A percentile compares a stretch with the other conserved stretches of the same genome.
Conservation (phyloP, 1,140 invertebrate genomes). For the Drosophila truncata region DNA sequence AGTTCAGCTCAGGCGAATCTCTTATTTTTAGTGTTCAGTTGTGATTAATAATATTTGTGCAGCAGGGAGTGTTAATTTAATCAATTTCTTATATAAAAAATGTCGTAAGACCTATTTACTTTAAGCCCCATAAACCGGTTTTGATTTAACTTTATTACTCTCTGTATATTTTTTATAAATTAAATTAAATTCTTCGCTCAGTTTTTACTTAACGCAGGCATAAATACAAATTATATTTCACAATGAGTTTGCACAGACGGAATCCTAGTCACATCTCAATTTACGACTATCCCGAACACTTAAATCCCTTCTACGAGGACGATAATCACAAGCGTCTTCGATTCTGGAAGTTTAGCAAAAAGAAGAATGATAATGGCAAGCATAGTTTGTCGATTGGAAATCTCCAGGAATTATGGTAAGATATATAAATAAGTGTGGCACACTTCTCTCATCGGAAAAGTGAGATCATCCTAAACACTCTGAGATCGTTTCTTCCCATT, state of each 20-base stretch:
- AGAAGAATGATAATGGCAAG: constrained; percentile 84
- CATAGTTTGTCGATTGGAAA: constrained; percentile 87
- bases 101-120: constrained; percentile 5
- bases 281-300: constrained; percentile 90
- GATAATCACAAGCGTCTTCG: constrained; percentile 87
- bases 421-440: constrained; percentile 17
- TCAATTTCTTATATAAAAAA: constrained; percentile 5
- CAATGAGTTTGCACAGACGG: constrained; percentile 60
- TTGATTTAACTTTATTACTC: neutral
- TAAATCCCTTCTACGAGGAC: constrained; percentile 90
- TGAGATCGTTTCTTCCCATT: neutral
- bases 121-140: neutral
- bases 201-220: constrained; percentile 39
- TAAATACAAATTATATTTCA: constrained; percentile 47
- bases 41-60: constrained; percentile 6
- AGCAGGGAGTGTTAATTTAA: constrained; percentile 26
- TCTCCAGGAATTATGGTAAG: constrained; percentile 87
- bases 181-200: constrained; percentile 3
- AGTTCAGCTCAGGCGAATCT: neutral
- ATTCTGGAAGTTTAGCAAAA: constrained; percentile 86
- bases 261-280: constrained; percentile 85
- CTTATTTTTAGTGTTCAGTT: constrained; percentile 6
- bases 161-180: neutral
- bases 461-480: constrained; percentile 6
- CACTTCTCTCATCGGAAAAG: neutral